Evolutionary conservation across 23 tunicate species (phyloP).

Genomic region (Ascidia mentula): DNA sequence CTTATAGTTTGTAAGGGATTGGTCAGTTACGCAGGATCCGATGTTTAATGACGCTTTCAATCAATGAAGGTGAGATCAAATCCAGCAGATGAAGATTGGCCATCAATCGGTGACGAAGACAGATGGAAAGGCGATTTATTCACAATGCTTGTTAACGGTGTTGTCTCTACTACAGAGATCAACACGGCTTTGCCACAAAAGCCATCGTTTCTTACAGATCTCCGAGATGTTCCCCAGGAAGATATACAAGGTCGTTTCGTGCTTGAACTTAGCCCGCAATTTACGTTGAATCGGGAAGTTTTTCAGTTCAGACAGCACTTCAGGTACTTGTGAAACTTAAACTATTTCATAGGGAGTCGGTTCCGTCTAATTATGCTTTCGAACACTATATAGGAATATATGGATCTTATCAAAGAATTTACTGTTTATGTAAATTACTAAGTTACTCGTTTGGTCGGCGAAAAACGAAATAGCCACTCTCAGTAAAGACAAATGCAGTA

Average conservation of each 20-base stretch:
- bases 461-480: too few species aligned
- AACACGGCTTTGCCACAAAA: conserved; percentile 9
- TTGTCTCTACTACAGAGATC: background rate
- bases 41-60: too few species aligned
- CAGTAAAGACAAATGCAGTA: too few species aligned
- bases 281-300: conserved; percentile 13
- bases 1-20: too few species aligned
- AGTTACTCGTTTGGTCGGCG: too few species aligned
- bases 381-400: too few species aligned
- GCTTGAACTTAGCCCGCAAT: conserved; percentile 3
- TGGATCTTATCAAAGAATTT: too few species aligned
- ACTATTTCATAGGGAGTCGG: too few species aligned
- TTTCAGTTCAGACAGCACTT: background rate
- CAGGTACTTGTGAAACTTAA: too few species aligned
- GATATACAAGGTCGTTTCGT: background rate
- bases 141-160: conserved; percentile 8
- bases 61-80: conserved; percentile 22
- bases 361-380: too few species aligned
- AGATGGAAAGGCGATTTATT: conserved; percentile 14
- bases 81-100: background rate
- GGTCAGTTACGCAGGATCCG: too few species aligned
- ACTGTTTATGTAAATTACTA: too few species aligned
- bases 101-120: background rate
- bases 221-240: background rate
- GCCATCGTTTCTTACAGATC: conserved; percentile 22